These are phyloP conservation scores for Ceratitis capitata DNA, from an alignment of 1,140 invertebrate species.

Conservation along the genomic window DNA sequence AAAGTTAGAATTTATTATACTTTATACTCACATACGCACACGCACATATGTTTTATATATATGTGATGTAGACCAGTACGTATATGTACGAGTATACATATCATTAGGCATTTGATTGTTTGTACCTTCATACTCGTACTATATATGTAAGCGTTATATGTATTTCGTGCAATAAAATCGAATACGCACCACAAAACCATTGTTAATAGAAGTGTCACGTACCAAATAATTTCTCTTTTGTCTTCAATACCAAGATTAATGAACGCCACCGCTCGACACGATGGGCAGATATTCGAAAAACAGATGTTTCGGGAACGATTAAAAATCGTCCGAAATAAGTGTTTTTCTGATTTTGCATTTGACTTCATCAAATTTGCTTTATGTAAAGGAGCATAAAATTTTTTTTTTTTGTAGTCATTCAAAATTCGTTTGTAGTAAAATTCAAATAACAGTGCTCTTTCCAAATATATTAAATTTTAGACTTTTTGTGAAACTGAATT, in stretches of 20 bases:
- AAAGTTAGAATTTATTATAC: conserved; percentile 33
- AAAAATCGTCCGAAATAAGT: too few relatives aligned
- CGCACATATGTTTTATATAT: neutral
- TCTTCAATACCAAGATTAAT: conserved; percentile 16
- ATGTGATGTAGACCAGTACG: neutral
- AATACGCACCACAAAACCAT: conserved; percentile 22
- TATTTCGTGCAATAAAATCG: neutral
- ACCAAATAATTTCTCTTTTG: conserved; percentile 21
- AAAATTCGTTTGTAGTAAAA: too few relatives aligned
- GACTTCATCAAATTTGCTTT: too few relatives aligned
- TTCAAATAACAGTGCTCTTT: too few relatives aligned
- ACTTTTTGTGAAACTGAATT: too few relatives aligned
- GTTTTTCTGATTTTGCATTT: too few relatives aligned
- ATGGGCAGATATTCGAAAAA: neutral
- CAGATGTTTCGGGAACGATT: conserved; percentile 21
- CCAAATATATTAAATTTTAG: too few relatives aligned
- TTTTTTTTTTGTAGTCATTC: too few relatives aligned
- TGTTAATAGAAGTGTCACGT: conserved; percentile 5
- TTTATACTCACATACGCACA: neutral
- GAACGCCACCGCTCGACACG: neutral
- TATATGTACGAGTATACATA: too few relatives aligned
- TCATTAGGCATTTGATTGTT: neutral
- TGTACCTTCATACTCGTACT: neutral
- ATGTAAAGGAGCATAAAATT: too few relatives aligned
- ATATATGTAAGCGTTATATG: neutral